Base-by-base conservation (phyloP, 2,797 vertebrate species). In the Synaphobranchus kaupii region DNA sequence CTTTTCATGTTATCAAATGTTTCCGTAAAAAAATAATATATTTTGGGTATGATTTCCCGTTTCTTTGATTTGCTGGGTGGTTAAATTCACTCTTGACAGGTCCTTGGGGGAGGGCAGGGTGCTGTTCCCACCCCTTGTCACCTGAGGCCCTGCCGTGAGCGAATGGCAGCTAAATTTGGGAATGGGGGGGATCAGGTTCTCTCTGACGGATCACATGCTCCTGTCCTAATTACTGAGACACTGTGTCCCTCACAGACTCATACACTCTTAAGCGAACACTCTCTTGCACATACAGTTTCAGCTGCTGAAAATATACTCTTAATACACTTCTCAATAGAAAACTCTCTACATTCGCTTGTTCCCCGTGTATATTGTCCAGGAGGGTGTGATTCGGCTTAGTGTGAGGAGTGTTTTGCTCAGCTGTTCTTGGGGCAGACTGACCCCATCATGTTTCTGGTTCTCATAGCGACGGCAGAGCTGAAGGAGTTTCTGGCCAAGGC, bases 401-500 rank as follows among this genome's bases (percentile, higher is more conserved):
- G 56, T 3, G 44, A 48, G 63, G 54, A 25, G 7, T 34, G 28
- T 31, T 54, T 58, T 44, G 54, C 54, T 12, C 56, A 13, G 83
- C 20, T 44, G 31, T 50, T 12, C 20, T 39, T 22, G 86, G 83
- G 83, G 25, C 83, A 31, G 13, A 56, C 87, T 86, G 58, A 85
- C 48, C 84, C 76, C 87, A 60, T 52, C 0, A 99, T 99, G 99
- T 99, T 99, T 95, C 96, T 99, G 90, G 96, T 98, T 93, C 97
- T 99, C 86, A 88, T 94, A 99, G 99, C 98, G 90, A 98, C 98
- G n/a, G 93, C 96, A 34, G 98, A 99, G 92, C 95, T 99, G 93
- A 98, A 96, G 95, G 97, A 98, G 85, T 99, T 99, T 93, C 97
- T 99, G 93, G 96, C 97, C 90, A 97, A 96, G 92, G 98, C 98